Base-by-base conservation (phyloP, 1,140 invertebrate species). In the Magallana gigas region DNA sequence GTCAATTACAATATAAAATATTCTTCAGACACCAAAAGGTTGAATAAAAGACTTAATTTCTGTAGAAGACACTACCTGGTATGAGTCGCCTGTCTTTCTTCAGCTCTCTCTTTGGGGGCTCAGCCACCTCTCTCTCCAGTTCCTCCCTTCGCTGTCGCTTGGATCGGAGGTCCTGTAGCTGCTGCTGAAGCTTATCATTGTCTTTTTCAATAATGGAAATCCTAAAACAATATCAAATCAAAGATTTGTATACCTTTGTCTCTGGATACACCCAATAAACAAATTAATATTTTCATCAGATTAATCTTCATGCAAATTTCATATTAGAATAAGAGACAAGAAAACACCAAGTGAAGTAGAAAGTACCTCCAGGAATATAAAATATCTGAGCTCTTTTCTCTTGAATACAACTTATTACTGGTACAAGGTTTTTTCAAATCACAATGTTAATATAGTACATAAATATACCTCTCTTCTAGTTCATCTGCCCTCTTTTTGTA, bases 401-500 rank as follows among this genome's bases (percentile, higher is more conserved):
- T 48, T 48, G 36, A 48, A 48, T 4, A 48, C 36, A 48, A 48
- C 36, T 48, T 48, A 48, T 48, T 2, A 23, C 23, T 23, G 23
- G 23, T 23, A 48, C 36, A 48, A 48, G 36, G 36, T 48, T 48
- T 48, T 5, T 48, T 48, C 5, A 4, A 48, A 48, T 48, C 36
- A 48, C 36, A 4, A 48, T 48, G 36, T 48, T 48, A 48, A 48
- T 48, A 48, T 48, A 48, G 5, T 48, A 48, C 36, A 48, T 48
- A 5, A 48, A 48, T 12, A 71, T 71, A 76, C 68, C 68, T 76
- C 23, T 83, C 81, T 57, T 83, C 81, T 0, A 83, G 81, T 83
- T 94, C 93, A 91, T 94, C 93, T 29, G 86, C 90, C 84, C 93
- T 90, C 87, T 92, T 94, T 36, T 89, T 91, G 81, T 94, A 95